Evolutionary conservation across 2,113 vertebrate species (phyloP).

Genomic region (Odobenus rosmarus): DNA sequence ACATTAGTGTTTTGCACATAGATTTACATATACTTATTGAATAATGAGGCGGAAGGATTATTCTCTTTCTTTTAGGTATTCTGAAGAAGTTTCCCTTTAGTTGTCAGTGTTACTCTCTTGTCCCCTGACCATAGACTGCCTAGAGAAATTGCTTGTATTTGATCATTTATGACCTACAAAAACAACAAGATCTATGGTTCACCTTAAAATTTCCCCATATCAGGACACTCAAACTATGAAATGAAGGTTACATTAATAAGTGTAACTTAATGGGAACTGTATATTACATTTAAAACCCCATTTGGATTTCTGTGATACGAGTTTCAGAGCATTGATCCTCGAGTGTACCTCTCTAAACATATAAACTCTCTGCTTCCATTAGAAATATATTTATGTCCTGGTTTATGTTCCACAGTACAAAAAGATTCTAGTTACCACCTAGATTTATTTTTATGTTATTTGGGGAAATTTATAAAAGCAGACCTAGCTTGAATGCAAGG

Average conservation of each 20-base stretch:
- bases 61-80: not conserved
- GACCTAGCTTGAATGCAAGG: not conserved
- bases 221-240: not conserved
- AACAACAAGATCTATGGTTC: not conserved
- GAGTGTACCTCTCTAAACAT: not conserved
- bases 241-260: not conserved
- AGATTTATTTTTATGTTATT: not conserved
- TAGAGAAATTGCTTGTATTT: conserved; percentile 21
- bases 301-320: conserved; percentile 24
- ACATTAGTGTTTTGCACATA: not conserved
- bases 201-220: not conserved
- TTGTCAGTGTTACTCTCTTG: not conserved
- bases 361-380: not conserved
- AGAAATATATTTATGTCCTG: not conserved
- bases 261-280: not conserved
- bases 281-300: not conserved
- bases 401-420: not conserved
- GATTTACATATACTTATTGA: not conserved
- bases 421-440: not conserved
- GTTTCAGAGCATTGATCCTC: not conserved
- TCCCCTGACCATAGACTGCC: not conserved
- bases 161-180: not conserved
- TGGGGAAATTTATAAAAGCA: not conserved
- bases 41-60: not conserved
- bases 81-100: not conserved